Conservation (phyloP, 2,888 invertebrate genomes). For the Cheiracanthium punctorium region DNA sequence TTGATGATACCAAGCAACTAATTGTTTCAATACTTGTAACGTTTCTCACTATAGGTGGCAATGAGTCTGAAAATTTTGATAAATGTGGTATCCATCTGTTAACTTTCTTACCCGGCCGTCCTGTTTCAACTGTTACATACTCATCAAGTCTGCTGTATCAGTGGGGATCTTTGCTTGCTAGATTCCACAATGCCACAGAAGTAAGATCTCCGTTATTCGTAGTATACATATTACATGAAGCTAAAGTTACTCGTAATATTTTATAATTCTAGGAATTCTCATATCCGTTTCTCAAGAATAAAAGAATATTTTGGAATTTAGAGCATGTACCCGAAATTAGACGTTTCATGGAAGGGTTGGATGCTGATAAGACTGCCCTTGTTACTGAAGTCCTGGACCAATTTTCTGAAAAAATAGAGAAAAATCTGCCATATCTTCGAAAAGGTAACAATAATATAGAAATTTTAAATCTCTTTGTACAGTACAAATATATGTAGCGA, state of each 20-base stretch:
- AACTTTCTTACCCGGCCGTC: slow-evolving; percentile 84
- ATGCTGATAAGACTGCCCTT: slow-evolving; percentile 79
- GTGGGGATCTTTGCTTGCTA: slow-evolving; percentile 84
- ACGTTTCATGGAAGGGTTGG: slow-evolving; percentile 73
- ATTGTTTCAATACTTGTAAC: neutral
- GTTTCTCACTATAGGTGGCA: neutral
- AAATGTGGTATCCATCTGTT: slow-evolving; percentile 82
- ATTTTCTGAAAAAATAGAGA: slow-evolving; percentile 83
- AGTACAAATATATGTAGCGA: too few species aligned
- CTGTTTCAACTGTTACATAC: slow-evolving; percentile 81
- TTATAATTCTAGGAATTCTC: slow-evolving; percentile 19
- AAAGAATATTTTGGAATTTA: slow-evolving; percentile 35
- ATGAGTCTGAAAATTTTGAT: neutral
- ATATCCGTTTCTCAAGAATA: neutral
- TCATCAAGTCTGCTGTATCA: slow-evolving; percentile 82
- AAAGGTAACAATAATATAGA: slow-evolving; percentile 27
- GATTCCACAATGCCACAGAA: slow-evolving; percentile 81
- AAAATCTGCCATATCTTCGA: slow-evolving; percentile 80
- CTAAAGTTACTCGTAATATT: too few species aligned
- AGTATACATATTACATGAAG: too few species aligned
- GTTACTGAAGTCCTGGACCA: slow-evolving; percentile 81
- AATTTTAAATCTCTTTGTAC: neutral
- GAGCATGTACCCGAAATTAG: slow-evolving; percentile 24
- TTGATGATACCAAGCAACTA: too few species aligned
- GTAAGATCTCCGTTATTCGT: slow-evolving; percentile 78